These are phyloP conservation scores for Sebastes diploproa DNA, from an alignment of 2,797 vertebrate genomes.

Conservation along the genomic window DNA sequence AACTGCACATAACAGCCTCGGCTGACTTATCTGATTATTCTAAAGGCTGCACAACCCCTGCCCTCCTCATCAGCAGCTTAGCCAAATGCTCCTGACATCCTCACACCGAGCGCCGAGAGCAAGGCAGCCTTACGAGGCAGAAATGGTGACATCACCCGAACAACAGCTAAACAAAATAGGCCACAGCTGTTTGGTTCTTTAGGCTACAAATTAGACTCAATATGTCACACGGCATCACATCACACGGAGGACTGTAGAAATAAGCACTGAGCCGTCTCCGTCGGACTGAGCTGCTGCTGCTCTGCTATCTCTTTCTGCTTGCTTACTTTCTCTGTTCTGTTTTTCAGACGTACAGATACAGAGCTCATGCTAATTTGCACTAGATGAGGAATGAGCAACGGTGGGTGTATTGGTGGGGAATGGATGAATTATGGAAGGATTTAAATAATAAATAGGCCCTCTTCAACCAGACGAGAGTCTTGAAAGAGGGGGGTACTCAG, in stretches of 20 bases:
- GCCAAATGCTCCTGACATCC: conserved; percentile 82
- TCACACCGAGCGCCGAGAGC: conserved; percentile 82
- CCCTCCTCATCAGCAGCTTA: conserved; percentile 69
- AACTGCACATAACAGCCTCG: conserved; percentile 41
- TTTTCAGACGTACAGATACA: conserved; percentile 45
- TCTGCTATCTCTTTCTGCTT: conserved; percentile 26
- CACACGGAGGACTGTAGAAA: conserved; percentile 75
- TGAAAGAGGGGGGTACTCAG: conserved; percentile 37
- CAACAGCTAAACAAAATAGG: conserved; percentile 86
- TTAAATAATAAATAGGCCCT: conserved; percentile 77
- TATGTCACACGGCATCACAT: conserved; percentile 92
- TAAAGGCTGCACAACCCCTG: conserved; percentile 59
- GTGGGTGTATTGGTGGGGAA: conserved; percentile 57
- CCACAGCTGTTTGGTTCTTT: conserved; percentile 91
- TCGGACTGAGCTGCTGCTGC: conserved; percentile 39
- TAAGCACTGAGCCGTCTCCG: conserved; percentile 42
- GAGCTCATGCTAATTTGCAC: conserved; percentile 62
- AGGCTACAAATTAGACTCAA: conserved; percentile 93
- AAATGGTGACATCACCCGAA: conserved; percentile 85
- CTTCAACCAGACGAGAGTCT: conserved; percentile 51
- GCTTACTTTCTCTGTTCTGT: conserved; percentile 35
- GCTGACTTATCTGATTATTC: conserved; percentile 60
- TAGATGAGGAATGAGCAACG: conserved; percentile 28
- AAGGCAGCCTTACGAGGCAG: conserved; percentile 85
- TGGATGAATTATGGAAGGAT: conserved; percentile 75